Evolutionary conservation across 2,113 vertebrate species (phyloP).

Genomic region (Oncorhynchus clarkii): DNA sequence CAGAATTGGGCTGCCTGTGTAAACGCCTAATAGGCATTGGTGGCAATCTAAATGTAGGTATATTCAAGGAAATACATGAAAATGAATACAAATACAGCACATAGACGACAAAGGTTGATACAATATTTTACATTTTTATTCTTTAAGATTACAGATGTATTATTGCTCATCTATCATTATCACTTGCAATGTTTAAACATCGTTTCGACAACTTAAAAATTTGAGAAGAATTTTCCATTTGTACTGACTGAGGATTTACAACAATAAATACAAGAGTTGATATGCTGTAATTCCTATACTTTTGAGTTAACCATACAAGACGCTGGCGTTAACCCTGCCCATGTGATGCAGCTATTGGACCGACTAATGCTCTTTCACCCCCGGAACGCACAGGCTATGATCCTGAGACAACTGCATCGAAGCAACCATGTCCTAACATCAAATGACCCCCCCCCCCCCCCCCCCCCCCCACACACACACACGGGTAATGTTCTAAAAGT

Average conservation of each 20-base stretch:
- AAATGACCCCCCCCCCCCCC: background rate
- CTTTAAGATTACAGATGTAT: conserved; percentile 89
- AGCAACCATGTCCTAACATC: conserved; percentile 48
- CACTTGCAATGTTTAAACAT: conserved; percentile 90
- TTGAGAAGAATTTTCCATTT: conserved; percentile 61
- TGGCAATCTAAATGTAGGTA: no score
- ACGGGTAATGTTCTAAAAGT: conserved; percentile 13
- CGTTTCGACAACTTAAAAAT: conserved; percentile 77
- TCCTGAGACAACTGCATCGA: conserved; percentile 49
- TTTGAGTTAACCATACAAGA: conserved; percentile 63
- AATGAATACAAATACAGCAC: background rate
- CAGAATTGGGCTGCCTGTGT: no score
- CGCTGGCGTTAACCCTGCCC: conserved; percentile 85
- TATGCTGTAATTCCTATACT: conserved; percentile 68
- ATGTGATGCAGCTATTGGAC: conserved; percentile 39
- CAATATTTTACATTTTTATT: conserved; percentile 68
- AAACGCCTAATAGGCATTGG: no score
- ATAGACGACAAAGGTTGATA: background rate
- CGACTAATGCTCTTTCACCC: conserved; percentile 16
- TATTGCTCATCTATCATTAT: conserved; percentile 99
- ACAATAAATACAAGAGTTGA: conserved; percentile 79
- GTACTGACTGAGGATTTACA: conserved; percentile 71
- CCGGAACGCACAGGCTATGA: no score
- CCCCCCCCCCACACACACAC: background rate
- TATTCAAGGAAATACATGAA: background rate